Evolutionary conservation across 2,888 invertebrate species (phyloP), one percentile per base, ranked within the genome.

Genomic region (Euphydryas editha): DNA sequence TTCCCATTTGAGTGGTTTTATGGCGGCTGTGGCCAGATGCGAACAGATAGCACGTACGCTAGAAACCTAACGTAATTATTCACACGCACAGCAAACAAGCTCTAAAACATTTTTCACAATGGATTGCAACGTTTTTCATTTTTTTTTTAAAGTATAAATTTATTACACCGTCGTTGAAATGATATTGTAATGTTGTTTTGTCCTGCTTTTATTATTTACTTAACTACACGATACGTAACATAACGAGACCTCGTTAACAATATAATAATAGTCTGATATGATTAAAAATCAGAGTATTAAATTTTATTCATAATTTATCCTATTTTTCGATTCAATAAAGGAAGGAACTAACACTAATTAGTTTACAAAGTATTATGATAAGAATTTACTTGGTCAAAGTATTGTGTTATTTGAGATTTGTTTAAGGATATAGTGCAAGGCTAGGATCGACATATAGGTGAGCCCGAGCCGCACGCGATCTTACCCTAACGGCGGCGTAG

Each of bases 1-100:
- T 92, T 91, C 92, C 85, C 92, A 91, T 91, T 90, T 88, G 87
- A 90, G 82, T 81, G 86, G 83, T 88, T 92, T 90, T 91, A 92
- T 90, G 82, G 82, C 84, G 79, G 78, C 85, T 75, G 76, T 72
- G 75, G 78, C 79, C 81, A 86, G 91, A 92, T 91, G 87, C 79
- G 76, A 74, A 72, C 79, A 83, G 90, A 92, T 91, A 91, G 83
- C 80, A 81, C 85, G 82, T 82, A 83, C 83, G 81, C 90, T 90
- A 90, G 89, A 92, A 90, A 88, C 79, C 82, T 86, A 88, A 87
- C 85, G 86, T 76, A 87, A 92, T 92, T 92, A 92, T 85, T 87
- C 81, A 85, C 91, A 92, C 90, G 90, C 91, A 89, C 78, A 78
- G 79, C 77, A 76, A 80, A 81, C 67, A 71, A 64, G 65, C 57